These are phyloP conservation scores for Cataglyphis altisquamis DNA, from an alignment of 2,888 invertebrate species.

Conservation along the genomic window DNA sequence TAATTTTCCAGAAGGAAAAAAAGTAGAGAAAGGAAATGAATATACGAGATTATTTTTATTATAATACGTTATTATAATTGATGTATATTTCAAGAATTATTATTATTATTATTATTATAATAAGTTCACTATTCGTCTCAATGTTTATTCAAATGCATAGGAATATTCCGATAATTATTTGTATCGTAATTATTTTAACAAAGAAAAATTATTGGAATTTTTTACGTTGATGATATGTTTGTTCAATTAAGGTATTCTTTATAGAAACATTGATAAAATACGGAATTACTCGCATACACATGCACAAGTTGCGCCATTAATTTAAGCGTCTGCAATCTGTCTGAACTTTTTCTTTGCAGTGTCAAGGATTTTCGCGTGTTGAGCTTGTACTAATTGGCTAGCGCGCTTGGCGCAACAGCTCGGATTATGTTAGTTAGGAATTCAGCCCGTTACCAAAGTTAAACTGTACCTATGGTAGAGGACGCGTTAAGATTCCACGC, in stretches of 20 bases:
- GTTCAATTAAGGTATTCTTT: constrained; percentile 7
- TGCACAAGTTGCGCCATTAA: constrained; percentile 32
- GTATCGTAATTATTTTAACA: constrained; percentile 13
- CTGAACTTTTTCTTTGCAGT: constrained; percentile 44
- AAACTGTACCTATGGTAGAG: constrained; percentile 65
- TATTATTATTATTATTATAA: constrained; percentile 15
- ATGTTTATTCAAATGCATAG: background rate
- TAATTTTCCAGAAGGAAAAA: background rate
- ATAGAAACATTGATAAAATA: constrained; percentile 19
- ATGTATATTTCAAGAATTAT: background rate
- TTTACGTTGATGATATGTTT: background rate
- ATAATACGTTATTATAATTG: background rate
- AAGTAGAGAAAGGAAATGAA: background rate
- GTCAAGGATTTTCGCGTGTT: constrained; percentile 48
- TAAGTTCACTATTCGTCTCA: background rate
- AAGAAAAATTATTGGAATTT: background rate
- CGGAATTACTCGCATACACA: background rate
- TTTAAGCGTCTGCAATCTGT: constrained; percentile 38
- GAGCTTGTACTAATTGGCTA: constrained; percentile 73
- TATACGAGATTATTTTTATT: background rate
- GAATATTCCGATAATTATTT: background rate
- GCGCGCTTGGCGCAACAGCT: constrained; percentile 62
- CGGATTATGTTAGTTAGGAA: constrained; percentile 78
- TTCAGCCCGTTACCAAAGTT: constrained; percentile 68
- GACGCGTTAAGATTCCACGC: constrained; percentile 63